Conservation (phyloP, 2,113 vertebrate genomes). For the Arvicanthis niloticus region DNA sequence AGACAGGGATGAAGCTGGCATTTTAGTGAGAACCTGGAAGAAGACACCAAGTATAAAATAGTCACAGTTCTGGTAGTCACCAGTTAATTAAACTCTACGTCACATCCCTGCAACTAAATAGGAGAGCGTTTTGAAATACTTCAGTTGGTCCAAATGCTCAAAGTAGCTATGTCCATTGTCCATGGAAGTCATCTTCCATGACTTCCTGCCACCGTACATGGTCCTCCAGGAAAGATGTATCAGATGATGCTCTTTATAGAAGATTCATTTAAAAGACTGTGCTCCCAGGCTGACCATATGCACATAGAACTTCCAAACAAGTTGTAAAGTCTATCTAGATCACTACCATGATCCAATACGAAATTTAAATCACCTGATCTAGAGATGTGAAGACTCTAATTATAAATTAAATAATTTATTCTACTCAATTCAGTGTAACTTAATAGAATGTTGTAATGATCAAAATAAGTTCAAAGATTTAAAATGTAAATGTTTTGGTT, state of each 20-base stretch:
- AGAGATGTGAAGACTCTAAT: neutral
- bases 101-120: neutral
- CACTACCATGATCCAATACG: neutral
- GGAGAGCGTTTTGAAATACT: neutral
- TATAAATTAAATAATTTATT: conserved; percentile 1
- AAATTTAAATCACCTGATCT: neutral
- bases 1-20: neutral
- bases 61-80: neutral
- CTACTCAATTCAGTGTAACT: neutral
- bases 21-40: neutral
- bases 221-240: neutral
- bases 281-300: neutral
- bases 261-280: neutral
- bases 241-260: neutral
- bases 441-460: neutral
- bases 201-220: neutral
- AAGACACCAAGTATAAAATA: neutral
- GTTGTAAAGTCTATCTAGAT: neutral
- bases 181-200: too few species aligned
- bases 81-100: neutral
- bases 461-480: neutral
- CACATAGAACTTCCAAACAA: neutral
- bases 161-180: neutral
- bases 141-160: neutral
- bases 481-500: neutral